These are phyloP conservation scores for Gephyroberyx darwinii DNA, from an alignment of 2,797 vertebrate genomes.

Conservation along the genomic window DNA sequence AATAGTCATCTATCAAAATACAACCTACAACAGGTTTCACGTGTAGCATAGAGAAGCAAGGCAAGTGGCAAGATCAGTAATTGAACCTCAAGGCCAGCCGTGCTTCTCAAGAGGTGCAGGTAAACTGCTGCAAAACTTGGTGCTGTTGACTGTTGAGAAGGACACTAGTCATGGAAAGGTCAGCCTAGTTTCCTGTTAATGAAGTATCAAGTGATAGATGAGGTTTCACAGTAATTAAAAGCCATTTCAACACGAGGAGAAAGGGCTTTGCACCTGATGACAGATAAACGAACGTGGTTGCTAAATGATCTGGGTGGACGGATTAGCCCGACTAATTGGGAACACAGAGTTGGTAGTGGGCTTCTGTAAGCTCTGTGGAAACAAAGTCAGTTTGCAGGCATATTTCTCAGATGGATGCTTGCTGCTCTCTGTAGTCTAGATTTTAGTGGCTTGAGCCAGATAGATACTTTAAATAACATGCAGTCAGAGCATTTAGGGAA, in stretches of 20 bases:
- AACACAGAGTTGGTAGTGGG: constrained; percentile 1
- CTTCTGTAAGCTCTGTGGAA: constrained; percentile 21
- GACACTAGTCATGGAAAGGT: constrained; percentile 35
- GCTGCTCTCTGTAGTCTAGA: not conserved
- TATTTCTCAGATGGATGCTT: too few relatives aligned
- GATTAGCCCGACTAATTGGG: not conserved
- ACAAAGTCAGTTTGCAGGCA: not conserved
- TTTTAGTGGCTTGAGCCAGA: not conserved
- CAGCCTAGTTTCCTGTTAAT: constrained; percentile 23
- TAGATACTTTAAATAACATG: not conserved
- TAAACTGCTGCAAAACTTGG: not conserved
- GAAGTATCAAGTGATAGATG: constrained; percentile 14
- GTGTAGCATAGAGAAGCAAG: too few relatives aligned
- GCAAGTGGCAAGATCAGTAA: too few relatives aligned
- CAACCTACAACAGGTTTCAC: too few relatives aligned
- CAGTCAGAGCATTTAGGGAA: not conserved
- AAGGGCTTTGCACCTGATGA: not conserved
- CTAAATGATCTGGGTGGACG: too few relatives aligned
- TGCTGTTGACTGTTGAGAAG: constrained; percentile 3
- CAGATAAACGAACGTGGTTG: too few relatives aligned
- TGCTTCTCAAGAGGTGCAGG: not conserved
- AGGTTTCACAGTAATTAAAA: constrained; percentile 20
- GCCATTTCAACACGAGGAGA: not conserved
- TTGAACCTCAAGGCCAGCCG: too few relatives aligned
- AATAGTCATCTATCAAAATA: too few relatives aligned